Conservation (phyloP, 1,140 invertebrate species). For the Leptinotarsa defecta region DNA sequence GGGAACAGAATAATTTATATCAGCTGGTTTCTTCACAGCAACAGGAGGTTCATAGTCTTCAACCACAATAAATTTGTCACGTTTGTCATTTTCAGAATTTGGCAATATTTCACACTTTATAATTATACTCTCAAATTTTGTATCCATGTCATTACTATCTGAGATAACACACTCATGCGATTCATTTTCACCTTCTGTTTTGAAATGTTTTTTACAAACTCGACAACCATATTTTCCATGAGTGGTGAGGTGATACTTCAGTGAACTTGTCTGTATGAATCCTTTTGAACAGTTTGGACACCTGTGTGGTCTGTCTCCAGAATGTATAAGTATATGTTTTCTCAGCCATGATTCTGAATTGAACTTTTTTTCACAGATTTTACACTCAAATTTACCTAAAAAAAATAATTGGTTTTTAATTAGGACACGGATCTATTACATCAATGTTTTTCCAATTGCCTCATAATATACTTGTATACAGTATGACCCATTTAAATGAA, state of each 20-base stretch:
- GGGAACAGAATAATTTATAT: too few relatives aligned
- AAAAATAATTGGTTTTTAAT: not conserved
- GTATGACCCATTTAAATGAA: too few relatives aligned
- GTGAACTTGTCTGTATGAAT: constrained; percentile 34
- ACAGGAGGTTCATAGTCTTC: not conserved
- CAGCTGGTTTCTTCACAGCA: not conserved
- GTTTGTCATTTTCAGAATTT: not conserved
- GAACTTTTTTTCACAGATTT: constrained; percentile 32
- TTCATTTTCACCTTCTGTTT: constrained; percentile 31
- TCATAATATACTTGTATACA: too few relatives aligned
- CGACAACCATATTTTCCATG: constrained; percentile 37
- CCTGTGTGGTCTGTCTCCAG: constrained; percentile 50
- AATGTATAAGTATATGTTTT: constrained; percentile 51
- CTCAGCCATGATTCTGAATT: constrained; percentile 26
- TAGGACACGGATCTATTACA: not conserved
- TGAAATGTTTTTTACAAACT: constrained; percentile 38
- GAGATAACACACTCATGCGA: constrained; percentile 31
- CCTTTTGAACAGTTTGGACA: constrained; percentile 48
- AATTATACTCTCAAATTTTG: not conserved
- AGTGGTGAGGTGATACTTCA: constrained; percentile 35
- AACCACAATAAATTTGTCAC: constrained; percentile 8
- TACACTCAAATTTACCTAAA: constrained; percentile 14
- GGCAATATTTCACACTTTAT: not conserved
- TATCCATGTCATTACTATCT: too few relatives aligned
- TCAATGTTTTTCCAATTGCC: too few relatives aligned